Evolutionary conservation across 1,140 invertebrate genomes (phyloP), one percentile per base, ranked within the genome.

Genomic region (Eriocheir sinensis): DNA sequence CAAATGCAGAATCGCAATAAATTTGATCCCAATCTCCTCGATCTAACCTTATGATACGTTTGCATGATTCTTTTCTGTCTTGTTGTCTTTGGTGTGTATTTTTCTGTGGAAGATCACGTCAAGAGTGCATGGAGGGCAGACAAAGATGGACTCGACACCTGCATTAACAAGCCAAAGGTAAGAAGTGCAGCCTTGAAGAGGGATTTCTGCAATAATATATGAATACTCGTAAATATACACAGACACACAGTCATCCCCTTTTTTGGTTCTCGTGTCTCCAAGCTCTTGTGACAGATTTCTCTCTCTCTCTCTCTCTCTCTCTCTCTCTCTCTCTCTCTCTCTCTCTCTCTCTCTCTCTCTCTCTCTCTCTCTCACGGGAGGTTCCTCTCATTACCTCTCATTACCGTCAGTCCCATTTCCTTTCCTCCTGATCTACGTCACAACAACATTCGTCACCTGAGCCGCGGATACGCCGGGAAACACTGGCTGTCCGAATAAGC

Each of bases 331-430:
- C 44, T 48, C 44, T 48, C 60, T 72, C 60, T 72, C 60, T 72
- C 60, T 72, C 60, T 72, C 60, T 72, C 60, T 72, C 60, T 72
- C 60, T 72, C 60, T 72, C 60, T 72, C 60, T 72, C 60, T 72
- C 60, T 72, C 60, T 72, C 60, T 72, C 60, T 72, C 60, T 72
- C 60, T 72, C 60, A n/a, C n/a, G n/a, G n/a, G n/a, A n/a, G n/a
- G n/a, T 60, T 21, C 27, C 53, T 60, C 53, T 60, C 53, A 21
- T 21, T 60, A 9, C 27, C 53, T 60, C 53, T 60, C 53, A 21
- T 21, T 53, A 53, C 48, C 27, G 60, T 72, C 60, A 72, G 6
- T n/a, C 27, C 60, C 60, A 72, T 72, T 72, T 72, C 60, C 60
- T 72, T n/a, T 72, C 27, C 60, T 72, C 60, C 17, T 72, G 60